A percentile compares a stretch with the other conserved stretches of the same genome.
phyloP scores from a whole-genome alignment of 2,888 invertebrate genomes.

The Drosophila monieri region DNA sequence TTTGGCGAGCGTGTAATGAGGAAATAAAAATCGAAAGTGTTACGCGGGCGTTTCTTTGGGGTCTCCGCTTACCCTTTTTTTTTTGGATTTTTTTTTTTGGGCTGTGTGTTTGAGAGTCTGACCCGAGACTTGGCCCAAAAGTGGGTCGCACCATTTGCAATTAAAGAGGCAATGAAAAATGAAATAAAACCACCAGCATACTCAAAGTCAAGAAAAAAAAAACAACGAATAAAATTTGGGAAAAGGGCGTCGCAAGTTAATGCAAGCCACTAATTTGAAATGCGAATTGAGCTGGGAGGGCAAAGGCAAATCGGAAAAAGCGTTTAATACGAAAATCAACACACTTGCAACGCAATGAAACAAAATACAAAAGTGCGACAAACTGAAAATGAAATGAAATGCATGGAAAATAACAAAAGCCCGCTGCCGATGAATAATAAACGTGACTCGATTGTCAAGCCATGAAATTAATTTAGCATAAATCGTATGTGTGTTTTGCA shows the following conservation, averaged over 20 bases:
- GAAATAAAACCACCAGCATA: conserved; percentile 42
- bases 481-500: conserved; percentile 49
- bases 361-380: conserved; percentile 28
- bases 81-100: neutral
- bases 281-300: conserved; percentile 25
- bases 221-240: conserved; percentile 54
- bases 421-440: conserved; percentile 55
- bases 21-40: conserved; percentile 74
- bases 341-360: conserved; percentile 7
- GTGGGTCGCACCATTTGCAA: conserved; percentile 65
- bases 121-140: conserved; percentile 51
- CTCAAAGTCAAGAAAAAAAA: conserved; percentile 5
- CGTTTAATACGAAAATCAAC: conserved; percentile 11
- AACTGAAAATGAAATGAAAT: conserved; percentile 36
- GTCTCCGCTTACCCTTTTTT: conserved; percentile 18
- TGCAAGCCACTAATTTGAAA: conserved; percentile 58
- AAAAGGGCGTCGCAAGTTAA: conserved; percentile 61
- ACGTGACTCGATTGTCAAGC: conserved; percentile 60
- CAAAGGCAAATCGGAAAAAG: conserved; percentile 43
- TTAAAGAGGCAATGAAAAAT: conserved; percentile 63
- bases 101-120: conserved; percentile 38
- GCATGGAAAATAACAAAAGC: conserved; percentile 38
- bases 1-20: conserved; percentile 57
- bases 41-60: conserved; percentile 62
- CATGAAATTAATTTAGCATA: conserved; percentile 61